These are phyloP conservation scores for Bambusicola thoracicus DNA, from an alignment of 2,113 vertebrate species.

Conservation along the genomic window DNA sequence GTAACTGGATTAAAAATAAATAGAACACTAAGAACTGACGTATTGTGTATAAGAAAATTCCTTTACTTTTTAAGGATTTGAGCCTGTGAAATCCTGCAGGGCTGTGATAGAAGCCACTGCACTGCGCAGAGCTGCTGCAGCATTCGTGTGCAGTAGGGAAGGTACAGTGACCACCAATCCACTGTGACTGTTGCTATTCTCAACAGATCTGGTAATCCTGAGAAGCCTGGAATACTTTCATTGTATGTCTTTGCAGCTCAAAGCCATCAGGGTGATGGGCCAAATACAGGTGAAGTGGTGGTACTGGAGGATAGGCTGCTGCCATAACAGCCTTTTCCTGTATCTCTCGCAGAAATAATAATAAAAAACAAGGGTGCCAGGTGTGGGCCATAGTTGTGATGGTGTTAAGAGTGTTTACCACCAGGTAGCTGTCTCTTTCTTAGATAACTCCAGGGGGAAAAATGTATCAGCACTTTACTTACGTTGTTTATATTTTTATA, in stretches of 20 bases:
- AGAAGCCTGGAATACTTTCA: background rate
- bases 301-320: background rate
- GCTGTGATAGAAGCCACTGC: background rate
- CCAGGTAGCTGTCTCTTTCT: background rate
- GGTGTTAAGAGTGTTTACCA: background rate
- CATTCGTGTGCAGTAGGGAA: background rate
- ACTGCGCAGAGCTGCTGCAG: background rate
- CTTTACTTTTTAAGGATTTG: background rate
- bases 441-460: background rate
- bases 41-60: background rate
- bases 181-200: background rate
- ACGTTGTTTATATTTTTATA: background rate
- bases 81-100: background rate
- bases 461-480: background rate
- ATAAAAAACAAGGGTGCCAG: background rate
- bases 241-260: background rate
- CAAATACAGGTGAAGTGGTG: background rate
- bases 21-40: background rate
- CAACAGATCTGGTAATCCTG: background rate
- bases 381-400: background rate
- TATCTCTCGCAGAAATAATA: background rate
- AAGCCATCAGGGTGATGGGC: background rate
- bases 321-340: background rate
- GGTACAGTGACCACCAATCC: background rate
- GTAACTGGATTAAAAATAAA: constrained; percentile 7